Base-by-base conservation (phyloP, 1,140 invertebrate species). In the Drosophila micromelanica region DNA sequence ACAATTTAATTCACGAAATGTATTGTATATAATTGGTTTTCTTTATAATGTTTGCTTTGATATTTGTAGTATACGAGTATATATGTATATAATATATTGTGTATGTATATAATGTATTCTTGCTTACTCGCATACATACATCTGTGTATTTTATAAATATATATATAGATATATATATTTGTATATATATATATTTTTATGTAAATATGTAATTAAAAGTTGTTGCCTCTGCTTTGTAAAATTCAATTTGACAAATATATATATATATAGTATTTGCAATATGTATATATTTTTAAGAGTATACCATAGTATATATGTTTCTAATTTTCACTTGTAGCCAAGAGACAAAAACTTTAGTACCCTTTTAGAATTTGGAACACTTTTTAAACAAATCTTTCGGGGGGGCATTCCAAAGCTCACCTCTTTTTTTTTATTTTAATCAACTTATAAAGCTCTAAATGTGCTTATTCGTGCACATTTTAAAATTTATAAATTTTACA, bases 21-120 rank as follows among this genome's bases (percentile, higher is more conserved):
- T 63, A 62, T 55, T 73, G 59, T 77, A 89, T 74, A 89, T 85
- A 89, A 73, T 90, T 78, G 69, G 80, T 90, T 38, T 55, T 52
- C 2, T 59, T 61, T 45, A 60, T 73, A 67, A 35, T 49, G 43
- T 52, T 67, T 15, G 56, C 8, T 56, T 45, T 69, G 45, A 55
- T 51, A 56, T 46, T 40, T 54, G 46, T 74, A 78, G 60, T 63
- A 72, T 72, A 70, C 59, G 71, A 73, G 32, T 69, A 75, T 80
- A 40, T 54, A 74, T 78, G 27, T 17, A 57, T 62, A 51, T 71
- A 30, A 52, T 71, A 35, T 54, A 64, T 70, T 20, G 55, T 48
- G 42, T 40, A 13, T 37, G 32, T 40, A 20, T 40, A 40, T 55
- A 13, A 37, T 20, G 30, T 9, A 43, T 20, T 17, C 20, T 27